A percentile compares a stretch with the other conserved stretches of the same genome.
Evolutionary conservation across 1,140 invertebrate species (phyloP).

Genomic region (Drosophila parvula): DNA sequence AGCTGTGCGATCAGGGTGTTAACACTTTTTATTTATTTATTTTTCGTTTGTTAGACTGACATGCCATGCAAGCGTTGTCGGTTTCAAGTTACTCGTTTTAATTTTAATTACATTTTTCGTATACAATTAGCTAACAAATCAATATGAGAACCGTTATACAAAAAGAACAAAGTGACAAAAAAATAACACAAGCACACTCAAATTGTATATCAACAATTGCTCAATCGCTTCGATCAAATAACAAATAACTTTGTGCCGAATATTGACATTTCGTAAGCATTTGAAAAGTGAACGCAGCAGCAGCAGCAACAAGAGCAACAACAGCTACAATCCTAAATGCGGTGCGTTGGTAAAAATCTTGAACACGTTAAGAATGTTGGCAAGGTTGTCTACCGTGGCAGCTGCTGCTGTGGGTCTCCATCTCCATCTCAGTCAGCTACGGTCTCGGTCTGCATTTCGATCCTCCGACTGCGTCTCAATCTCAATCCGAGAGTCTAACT

Average conservation of each 20-base stretch:
- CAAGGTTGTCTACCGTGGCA: slow-evolving; percentile 70
- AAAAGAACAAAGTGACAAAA: slow-evolving; percentile 38
- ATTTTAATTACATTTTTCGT: slow-evolving; percentile 62
- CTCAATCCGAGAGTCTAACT: slow-evolving; percentile 55
- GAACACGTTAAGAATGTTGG: slow-evolving; percentile 73
- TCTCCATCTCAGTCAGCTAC: slow-evolving; percentile 7
- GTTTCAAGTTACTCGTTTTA: slow-evolving; percentile 52
- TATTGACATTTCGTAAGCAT: slow-evolving; percentile 73
- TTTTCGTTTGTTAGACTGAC: slow-evolving; percentile 45
- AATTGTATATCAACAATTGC: slow-evolving; percentile 65
- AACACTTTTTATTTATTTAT: slow-evolving; percentile 53
- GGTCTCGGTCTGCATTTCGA: slow-evolving; percentile 31
- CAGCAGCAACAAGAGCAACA: slow-evolving; percentile 28
- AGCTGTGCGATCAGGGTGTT: slow-evolving; percentile 67
- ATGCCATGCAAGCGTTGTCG: slow-evolving; percentile 57
- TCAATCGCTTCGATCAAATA: slow-evolving; percentile 72
- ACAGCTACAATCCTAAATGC: slow-evolving; percentile 38
- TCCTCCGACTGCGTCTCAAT: slow-evolving; percentile 51
- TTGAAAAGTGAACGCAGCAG: slow-evolving; percentile 75
- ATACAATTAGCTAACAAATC: slow-evolving; percentile 67
- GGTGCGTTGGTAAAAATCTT: slow-evolving; percentile 76
- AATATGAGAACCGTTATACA: slow-evolving; percentile 42
- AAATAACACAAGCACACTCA: slow-evolving; percentile 17
- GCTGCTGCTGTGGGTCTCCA: slow-evolving; percentile 41
- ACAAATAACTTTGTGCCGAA: slow-evolving; percentile 77